Conservation (phyloP, 2,797 vertebrate species). For the Myotis planiceps region DNA sequence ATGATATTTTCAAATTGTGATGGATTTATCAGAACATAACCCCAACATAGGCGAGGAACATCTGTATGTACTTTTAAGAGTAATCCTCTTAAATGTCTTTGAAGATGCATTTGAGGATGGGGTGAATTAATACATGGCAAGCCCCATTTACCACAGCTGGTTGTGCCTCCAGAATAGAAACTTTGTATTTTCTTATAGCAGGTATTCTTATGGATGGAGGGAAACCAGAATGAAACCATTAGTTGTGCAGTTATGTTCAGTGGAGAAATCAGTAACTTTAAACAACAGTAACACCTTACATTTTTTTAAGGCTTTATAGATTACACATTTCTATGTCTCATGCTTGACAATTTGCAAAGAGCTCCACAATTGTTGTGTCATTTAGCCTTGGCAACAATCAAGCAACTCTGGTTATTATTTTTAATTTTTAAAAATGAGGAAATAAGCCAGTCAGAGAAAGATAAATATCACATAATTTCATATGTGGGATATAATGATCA, state of each 20-base stretch:
- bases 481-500: too few relatives aligned
- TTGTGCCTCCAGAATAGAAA: too few relatives aligned
- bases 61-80: neutral
- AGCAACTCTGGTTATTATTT: neutral
- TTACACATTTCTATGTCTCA: neutral
- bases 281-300: neutral
- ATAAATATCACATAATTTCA: too few relatives aligned
- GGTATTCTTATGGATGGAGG: neutral
- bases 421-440: neutral
- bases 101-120: too few relatives aligned
- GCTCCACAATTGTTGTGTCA: neutral
- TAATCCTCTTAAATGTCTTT: too few relatives aligned
- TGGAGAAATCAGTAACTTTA: neutral
- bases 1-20: neutral
- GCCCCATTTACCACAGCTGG: too few relatives aligned
- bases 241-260: neutral
- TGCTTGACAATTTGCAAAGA: neutral
- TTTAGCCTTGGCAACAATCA: neutral
- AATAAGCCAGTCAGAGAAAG: too few relatives aligned
- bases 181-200: neutral
- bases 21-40: neutral
- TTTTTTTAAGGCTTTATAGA: slow-evolving; percentile 4
- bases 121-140: too few relatives aligned
- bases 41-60: neutral
- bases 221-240: neutral